Conservation (phyloP, 2,888 invertebrate species). For the Pachliopta kotzebuea region DNA sequence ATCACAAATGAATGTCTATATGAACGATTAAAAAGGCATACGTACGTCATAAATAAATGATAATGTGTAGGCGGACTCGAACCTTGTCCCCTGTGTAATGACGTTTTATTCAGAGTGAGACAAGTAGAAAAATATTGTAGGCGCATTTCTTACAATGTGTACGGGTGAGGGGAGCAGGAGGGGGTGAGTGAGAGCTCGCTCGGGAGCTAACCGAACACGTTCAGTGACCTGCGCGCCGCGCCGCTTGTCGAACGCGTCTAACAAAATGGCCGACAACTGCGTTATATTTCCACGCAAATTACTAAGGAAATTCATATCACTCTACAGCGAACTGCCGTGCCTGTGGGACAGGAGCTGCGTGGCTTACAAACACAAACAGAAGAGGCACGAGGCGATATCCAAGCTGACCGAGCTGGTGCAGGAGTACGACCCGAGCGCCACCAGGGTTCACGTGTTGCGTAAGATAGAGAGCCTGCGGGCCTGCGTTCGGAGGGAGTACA, state of each 20-base stretch:
- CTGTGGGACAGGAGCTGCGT: constrained; percentile 57
- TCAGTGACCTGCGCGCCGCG: constrained; percentile 65
- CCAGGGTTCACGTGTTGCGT: constrained; percentile 63
- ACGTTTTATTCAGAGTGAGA: background rate
- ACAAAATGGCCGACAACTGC: constrained; percentile 46
- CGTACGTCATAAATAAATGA: background rate
- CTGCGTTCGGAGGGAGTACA: constrained; percentile 63
- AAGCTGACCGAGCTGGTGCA: constrained; percentile 60
- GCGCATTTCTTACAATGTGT: background rate
- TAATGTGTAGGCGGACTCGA: background rate
- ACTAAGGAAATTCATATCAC: constrained; percentile 53
- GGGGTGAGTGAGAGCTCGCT: constrained; percentile 29
- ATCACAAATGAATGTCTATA: too few relatives aligned
- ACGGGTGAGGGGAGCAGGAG: constrained; percentile 2
- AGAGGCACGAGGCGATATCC: constrained; percentile 57
- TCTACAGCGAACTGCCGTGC: constrained; percentile 58
- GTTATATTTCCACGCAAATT: constrained; percentile 62
- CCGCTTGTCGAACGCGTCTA: constrained; percentile 50
- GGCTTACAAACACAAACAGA: constrained; percentile 56
- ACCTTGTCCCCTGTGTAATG: background rate
- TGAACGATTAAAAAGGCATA: too few relatives aligned
- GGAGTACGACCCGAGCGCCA: constrained; percentile 58
- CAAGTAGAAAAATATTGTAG: background rate
- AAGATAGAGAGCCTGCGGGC: constrained; percentile 71
- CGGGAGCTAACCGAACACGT: constrained; percentile 31